Percentiles rank a stretch among this genome's conserved stretches.
Evolutionary conservation across 2,797 vertebrate genomes (phyloP).

Genomic region (Rallus crepitans): DNA sequence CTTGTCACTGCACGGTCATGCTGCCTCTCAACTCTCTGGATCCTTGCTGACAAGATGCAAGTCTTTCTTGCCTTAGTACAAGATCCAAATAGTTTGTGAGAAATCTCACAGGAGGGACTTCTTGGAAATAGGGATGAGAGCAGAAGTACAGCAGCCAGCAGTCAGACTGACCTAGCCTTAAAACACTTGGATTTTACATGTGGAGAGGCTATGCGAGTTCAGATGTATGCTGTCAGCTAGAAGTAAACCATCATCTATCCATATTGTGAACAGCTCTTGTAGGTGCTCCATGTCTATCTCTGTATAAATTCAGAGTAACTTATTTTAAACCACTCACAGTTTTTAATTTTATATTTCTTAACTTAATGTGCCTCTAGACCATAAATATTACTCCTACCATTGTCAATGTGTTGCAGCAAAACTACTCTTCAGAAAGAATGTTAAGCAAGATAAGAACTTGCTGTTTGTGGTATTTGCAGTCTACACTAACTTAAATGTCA

Average conservation of each 20-base stretch:
- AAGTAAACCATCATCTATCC: background rate
- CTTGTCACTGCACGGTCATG: fast-evolving
- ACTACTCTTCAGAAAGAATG: background rate
- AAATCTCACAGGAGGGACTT: background rate
- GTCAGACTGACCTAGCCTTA: background rate
- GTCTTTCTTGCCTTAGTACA: background rate
- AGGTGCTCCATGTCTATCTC: background rate
- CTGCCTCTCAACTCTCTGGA: background rate
- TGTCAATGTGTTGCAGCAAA: background rate
- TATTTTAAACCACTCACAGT: background rate
- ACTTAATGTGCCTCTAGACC: background rate
- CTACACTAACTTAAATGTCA: background rate
- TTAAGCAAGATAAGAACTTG: background rate
- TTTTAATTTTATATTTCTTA: slow-evolving; percentile 41
- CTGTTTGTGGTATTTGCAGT: background rate
- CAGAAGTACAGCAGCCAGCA: background rate
- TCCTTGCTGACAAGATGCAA: background rate
- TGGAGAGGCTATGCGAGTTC: background rate
- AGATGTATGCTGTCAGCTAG: background rate
- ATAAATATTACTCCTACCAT: background rate
- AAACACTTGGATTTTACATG: background rate
- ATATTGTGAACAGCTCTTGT: background rate
- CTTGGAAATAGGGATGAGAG: background rate
- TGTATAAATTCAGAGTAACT: background rate
- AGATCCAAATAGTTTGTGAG: background rate